These are phyloP conservation scores for Drosophila mulleri DNA, from an alignment of 2,888 invertebrate species.

Conservation along the genomic window DNA sequence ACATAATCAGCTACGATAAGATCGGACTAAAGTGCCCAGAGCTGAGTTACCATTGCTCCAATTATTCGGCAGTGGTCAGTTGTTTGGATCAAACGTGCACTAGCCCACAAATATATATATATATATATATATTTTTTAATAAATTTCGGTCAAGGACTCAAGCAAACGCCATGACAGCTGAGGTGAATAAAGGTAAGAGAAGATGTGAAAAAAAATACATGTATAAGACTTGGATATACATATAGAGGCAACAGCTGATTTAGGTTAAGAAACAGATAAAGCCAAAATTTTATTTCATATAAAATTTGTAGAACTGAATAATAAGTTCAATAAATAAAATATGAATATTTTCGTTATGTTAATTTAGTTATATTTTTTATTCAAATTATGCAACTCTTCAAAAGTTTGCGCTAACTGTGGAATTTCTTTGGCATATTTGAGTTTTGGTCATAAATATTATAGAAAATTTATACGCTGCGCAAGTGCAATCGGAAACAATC, in stretches of 20 bases:
- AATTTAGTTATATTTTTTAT: too few species aligned
- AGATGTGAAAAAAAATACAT: too few species aligned
- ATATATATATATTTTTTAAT: too few species aligned
- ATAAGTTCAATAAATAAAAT: too few species aligned
- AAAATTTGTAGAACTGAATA: too few species aligned
- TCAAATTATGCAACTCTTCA: background rate
- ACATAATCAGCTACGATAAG: constrained; percentile 39
- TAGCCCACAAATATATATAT: background rate
- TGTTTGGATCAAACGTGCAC: constrained; percentile 20
- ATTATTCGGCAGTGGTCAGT: constrained; percentile 29
- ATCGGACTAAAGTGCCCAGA: constrained; percentile 24
- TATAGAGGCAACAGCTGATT: too few species aligned
- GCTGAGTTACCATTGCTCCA: background rate
- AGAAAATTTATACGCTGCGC: constrained; percentile 10
- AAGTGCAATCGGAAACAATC: constrained; percentile 2
- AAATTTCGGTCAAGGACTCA: background rate
- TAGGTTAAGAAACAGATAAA: too few species aligned
- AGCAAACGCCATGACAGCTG: constrained; percentile 25
- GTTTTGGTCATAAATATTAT: constrained; percentile 9
- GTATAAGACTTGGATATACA: too few species aligned
- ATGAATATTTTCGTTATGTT: too few species aligned
- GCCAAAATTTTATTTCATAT: too few species aligned
- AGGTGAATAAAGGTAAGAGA: constrained; percentile 32
- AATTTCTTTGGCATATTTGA: background rate
- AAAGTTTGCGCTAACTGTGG: too few species aligned